Evolutionary conservation across 2,888 invertebrate species (phyloP), one percentile per base, ranked within the genome.

Genomic region (Craniophora ligustri): DNA sequence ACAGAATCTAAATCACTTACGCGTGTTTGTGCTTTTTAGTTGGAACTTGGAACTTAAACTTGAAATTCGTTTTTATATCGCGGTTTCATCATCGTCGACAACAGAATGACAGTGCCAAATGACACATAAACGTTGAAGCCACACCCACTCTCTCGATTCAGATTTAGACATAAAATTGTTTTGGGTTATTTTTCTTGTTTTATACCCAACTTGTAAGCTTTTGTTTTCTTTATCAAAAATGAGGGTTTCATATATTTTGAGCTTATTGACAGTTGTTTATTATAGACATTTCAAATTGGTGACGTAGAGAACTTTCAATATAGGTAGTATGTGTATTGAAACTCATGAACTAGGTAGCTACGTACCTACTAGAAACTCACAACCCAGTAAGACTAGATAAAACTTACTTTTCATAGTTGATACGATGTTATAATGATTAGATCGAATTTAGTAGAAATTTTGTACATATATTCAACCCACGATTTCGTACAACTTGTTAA

Each of bases 11-110:
- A 30, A 32, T 5, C n/a, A 36, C 28, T 28, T 35, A 15, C 19
- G 6, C 21, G 36, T 21, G 39, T 64, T 61, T 56, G 50, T 42
- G 48, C 10, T 38, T 50, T n/a, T 34, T 35, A n/a, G n/a, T n/a
- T n/a, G n/a, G n/a, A n/a, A n/a, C n/a, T n/a, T n/a, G n/a, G n/a
- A n/a, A n/a, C n/a, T n/a, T n/a, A n/a, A n/a, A n/a, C n/a, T 32
- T 31, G 16, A 31, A 38, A 56, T 53, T 49, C 35, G 40, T 45
- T 21, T 56, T 45, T 14, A 21, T 67, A 64, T 64, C 63, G n/a
- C 14, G 11, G 36, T 14, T 36, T 60, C 16, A 66, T 67, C 62
- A 30, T 23, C 42, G 21, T 49, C 31, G 42, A 13, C 28, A 23
- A 28, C 41, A 46, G 57, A 42, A 56, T 48, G 50, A 60, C 42